phyloP scores from a whole-genome alignment of 2,888 invertebrate species.

The Lepidocyrtoides sp. region DNA sequence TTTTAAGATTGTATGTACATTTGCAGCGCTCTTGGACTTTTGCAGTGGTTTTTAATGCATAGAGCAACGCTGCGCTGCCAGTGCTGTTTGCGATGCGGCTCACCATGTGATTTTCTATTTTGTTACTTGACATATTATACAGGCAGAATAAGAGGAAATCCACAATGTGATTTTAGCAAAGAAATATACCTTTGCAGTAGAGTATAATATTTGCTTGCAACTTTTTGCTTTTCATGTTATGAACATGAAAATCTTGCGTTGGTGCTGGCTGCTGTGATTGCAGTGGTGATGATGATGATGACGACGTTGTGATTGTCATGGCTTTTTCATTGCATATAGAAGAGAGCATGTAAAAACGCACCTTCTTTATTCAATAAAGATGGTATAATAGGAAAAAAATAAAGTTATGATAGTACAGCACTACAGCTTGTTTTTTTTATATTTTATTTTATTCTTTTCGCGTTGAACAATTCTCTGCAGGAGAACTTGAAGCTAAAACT shows the following conservation, averaged over 20 bases:
- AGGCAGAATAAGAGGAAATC: neutral
- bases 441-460: neutral
- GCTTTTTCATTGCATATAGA: neutral
- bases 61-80: neutral
- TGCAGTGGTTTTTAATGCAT: neutral
- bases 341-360: conserved; percentile 9
- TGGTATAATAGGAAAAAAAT: neutral
- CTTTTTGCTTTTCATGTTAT: neutral
- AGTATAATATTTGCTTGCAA: conserved; percentile 11
- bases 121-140: neutral
- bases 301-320: conserved; percentile 23
- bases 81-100: conserved; percentile 17
- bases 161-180: conserved; percentile 20
- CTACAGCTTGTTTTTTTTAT: neutral
- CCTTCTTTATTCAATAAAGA: conserved; percentile 2
- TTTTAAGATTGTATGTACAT: neutral
- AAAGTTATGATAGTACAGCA: neutral
- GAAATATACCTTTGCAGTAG: neutral
- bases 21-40: conserved; percentile 33
- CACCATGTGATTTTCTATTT: conserved; percentile 28
- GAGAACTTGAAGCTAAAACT: neutral
- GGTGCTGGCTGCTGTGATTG: neutral
- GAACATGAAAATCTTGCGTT: neutral
- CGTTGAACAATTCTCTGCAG: neutral
- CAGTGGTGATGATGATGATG: neutral